Base-by-base conservation (phyloP, 92 coral and sea anemone genomes). In the Plumapathes pennacea region DNA sequence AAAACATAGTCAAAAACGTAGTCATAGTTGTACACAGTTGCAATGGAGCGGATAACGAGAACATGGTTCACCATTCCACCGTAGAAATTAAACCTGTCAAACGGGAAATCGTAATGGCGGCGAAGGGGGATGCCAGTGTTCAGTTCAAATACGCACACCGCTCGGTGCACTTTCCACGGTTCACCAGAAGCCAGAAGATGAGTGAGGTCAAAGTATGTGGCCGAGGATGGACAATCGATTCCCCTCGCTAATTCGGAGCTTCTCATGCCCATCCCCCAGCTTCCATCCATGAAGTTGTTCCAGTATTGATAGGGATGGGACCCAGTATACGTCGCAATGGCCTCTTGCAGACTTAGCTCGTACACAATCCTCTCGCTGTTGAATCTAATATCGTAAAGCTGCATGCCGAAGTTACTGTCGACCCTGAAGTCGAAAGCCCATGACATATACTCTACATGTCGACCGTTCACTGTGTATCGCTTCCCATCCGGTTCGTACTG, bases 51-150 rank as follows among this genome's bases (percentile, higher is more conserved):
- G 14, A 85, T 57, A 33, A 85, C 65, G 2, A 85, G 77, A 0
- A 72, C 92, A 11, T 67, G 64, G 52, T 50, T 58, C 33, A 71
- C 57, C 86, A 85, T 62, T 2, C 92, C 92, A 11, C 92, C 92
- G 40, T 85, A 85, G 65, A 85, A 85, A 17, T 34, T 80, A 31
- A 79, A 85, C 9, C 92, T 73, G 21, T 67, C 66, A 41, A 85
- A 85, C 62, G 79, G 67, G 57, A 53, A 67, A 11, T 85, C 87
- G 21, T 80, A 82, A 54, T 85, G 92, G 9, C 92, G 72, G 19
- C 92, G 74, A 12, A 85, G 61, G 0, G 92, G 92, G 28, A 80
- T 74, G 27, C 85, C 97, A 31, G 74, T 50, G 73, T 73, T 85
- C 55, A 60, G 73, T 62, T 84, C 90, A 48, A 84, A 84, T 15